Base-by-base conservation (phyloP, 2,888 invertebrate species). In the Ophion ventricosus region DNA sequence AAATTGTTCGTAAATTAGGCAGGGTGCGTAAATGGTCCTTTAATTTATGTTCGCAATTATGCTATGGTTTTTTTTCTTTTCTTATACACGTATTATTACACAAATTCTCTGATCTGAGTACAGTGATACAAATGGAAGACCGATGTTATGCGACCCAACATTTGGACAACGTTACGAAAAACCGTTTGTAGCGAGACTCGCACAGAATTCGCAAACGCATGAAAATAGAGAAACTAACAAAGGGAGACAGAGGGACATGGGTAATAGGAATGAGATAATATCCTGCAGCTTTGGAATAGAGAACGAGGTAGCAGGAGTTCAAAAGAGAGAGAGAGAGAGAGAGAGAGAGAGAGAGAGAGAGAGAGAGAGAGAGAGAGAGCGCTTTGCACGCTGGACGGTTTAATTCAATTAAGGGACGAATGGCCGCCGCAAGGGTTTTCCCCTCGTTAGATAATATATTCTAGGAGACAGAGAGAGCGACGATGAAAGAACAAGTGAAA, bases 341-440 rank as follows among this genome's bases (percentile, higher is more conserved):
- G 59, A 26, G 49, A 43, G 43, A 56, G 17, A 23, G 20, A 56
- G 72, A 25, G 26, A 40, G 49, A 72, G 59, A 23, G 20, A 56
- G 72, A 25, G 26, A 40, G 49, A 72, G 57, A 49, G 77, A 72
- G 57, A 54, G 59, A 26, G 49, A 43, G 43, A 56, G 17, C 26
- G 54, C 23, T 40, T 17, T 35, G 78, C 69, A 49, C 72, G 75
- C 59, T 57, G 75, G 72, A 67, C 82, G 72, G 75, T 84, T 76
- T 84, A 84, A 84, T 82, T 84, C 72, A 82, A 84, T 84, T 82
- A 82, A 82, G 70, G 82, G 69, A 67, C 72, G 82, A 82, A 64
- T 79, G 70, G 59, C 49, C 20, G 72, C 76, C 84, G 67, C 84
- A 63, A 72, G 61, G 79, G 63, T 78, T 81, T 67, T 74, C 72